phyloP scores from a whole-genome alignment of 2,888 invertebrate species.

The Pasiphila rectangulata region DNA sequence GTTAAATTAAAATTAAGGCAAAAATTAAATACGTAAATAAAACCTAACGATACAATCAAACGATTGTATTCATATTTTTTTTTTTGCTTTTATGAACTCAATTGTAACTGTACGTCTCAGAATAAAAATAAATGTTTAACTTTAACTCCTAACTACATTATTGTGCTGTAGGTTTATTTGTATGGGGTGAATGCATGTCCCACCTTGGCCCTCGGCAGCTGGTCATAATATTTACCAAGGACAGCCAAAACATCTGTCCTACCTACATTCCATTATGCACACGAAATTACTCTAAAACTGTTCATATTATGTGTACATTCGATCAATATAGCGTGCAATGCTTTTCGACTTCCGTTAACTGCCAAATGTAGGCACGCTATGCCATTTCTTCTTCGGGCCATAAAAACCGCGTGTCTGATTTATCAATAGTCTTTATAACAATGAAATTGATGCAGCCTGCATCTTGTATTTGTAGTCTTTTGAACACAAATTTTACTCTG shows the following conservation, averaged over 20 bases:
- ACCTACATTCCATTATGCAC: not conserved
- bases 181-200: conserved; percentile 7
- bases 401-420: conserved; percentile 10
- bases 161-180: conserved; percentile 3
- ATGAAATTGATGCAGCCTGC: too few relatives aligned
- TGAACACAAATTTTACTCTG: too few relatives aligned
- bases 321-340: conserved; percentile 24
- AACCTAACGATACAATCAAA: too few relatives aligned
- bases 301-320: conserved; percentile 3
- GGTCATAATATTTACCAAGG: conserved; percentile 13
- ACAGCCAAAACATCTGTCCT: conserved; percentile 18
- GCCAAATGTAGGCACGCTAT: conserved; percentile 19
- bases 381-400: conserved; percentile 21
- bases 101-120: too few relatives aligned
- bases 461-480: too few relatives aligned
- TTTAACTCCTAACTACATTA: too few relatives aligned
- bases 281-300: not conserved
- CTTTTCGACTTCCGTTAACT: conserved; percentile 32
- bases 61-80: too few relatives aligned
- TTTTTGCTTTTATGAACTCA: too few relatives aligned
- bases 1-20: too few relatives aligned
- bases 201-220: conserved; percentile 20
- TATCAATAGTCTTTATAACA: too few relatives aligned
- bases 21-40: too few relatives aligned
- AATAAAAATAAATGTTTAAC: too few relatives aligned